A percentile compares a stretch with the other conserved stretches of the same genome.
phyloP scores from a whole-genome alignment of 2,888 invertebrate species.

The Drosophila falleni region DNA sequence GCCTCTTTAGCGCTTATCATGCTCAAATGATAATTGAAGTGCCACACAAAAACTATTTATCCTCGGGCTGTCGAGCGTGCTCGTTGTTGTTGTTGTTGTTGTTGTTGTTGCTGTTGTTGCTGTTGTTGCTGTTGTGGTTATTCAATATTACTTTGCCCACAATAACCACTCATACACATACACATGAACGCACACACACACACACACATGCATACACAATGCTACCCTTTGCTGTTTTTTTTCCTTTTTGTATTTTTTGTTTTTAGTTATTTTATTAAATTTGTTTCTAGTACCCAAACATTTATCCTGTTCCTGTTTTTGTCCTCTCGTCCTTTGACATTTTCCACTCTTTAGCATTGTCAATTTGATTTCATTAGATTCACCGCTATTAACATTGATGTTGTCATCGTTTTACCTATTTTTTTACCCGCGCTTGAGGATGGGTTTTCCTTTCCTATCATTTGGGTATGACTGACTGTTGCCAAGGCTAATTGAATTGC shows the following conservation, averaged over 20 bases:
- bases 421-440: constrained; percentile 36
- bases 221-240: constrained; percentile 59
- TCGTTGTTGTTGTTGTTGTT: constrained; percentile 23
- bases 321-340: constrained; percentile 59
- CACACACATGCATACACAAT: constrained; percentile 23
- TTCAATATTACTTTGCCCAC: constrained; percentile 74
- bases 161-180: constrained; percentile 47
- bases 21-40: constrained; percentile 84
- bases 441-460: constrained; percentile 7
- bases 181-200: constrained; percentile 3
- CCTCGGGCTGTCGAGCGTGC: constrained; percentile 75
- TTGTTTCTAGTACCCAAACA: constrained; percentile 73
- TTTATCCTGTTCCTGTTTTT: constrained; percentile 30
- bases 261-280: constrained; percentile 74
- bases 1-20: constrained; percentile 81
- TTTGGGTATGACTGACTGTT: constrained; percentile 42
- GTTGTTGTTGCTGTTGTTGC: constrained; percentile 69
- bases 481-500: constrained; percentile 78
- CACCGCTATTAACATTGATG: constrained; percentile 36
- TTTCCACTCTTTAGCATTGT: constrained; percentile 70
- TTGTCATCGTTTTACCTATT: constrained; percentile 65
- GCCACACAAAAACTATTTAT: constrained; percentile 80
- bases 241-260: constrained; percentile 24
- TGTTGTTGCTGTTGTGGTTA: constrained; percentile 69
- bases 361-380: constrained; percentile 67